phyloP scores from a whole-genome alignment of 2,113 vertebrate species.

The Thalassoma bifasciatum region DNA sequence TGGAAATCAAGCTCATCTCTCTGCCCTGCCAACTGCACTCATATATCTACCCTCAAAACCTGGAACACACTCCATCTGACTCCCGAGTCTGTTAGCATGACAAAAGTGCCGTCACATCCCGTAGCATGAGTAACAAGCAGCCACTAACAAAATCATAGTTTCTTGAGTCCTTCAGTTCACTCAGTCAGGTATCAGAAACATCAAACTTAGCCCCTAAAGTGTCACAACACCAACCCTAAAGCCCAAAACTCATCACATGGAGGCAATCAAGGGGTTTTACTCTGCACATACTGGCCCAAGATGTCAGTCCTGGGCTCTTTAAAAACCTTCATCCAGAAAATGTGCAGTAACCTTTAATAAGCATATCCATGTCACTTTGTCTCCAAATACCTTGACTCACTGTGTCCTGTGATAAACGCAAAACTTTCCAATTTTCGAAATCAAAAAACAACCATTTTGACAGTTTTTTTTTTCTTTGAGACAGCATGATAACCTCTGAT shows the following conservation, averaged over 20 bases:
- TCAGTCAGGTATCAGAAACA: slow-evolving; percentile 58
- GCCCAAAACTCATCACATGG: slow-evolving; percentile 65
- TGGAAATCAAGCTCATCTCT: slow-evolving; percentile 58
- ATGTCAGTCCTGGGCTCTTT: slow-evolving; percentile 45
- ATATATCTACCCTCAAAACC: slow-evolving; percentile 49
- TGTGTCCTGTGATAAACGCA: slow-evolving; percentile 17
- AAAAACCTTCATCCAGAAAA: slow-evolving; percentile 32
- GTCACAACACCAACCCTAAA: slow-evolving; percentile 57
- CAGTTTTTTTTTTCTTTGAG: slow-evolving; percentile 5
- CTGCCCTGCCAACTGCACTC: slow-evolving; percentile 50
- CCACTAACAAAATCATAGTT: slow-evolving; percentile 49
- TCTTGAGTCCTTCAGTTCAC: slow-evolving; percentile 61
- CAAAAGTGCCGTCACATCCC: slow-evolving; percentile 54
- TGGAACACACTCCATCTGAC: slow-evolving; percentile 25
- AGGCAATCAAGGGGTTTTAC: slow-evolving; percentile 38
- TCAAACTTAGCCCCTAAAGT: slow-evolving; percentile 38
- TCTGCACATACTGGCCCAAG: slow-evolving; percentile 40
- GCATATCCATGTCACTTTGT: slow-evolving; percentile 2
- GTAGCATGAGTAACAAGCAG: slow-evolving; percentile 44
- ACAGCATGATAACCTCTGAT: neutral
- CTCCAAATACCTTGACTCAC: slow-evolving; percentile 15
- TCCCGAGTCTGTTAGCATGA: slow-evolving; percentile 60
- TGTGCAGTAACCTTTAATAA: slow-evolving; percentile 23
- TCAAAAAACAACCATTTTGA: slow-evolving; percentile 6
- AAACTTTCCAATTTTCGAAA: slow-evolving; percentile 42